phyloP scores from a whole-genome alignment of 2,797 vertebrate genomes.

The Megalops cyprinoides region DNA sequence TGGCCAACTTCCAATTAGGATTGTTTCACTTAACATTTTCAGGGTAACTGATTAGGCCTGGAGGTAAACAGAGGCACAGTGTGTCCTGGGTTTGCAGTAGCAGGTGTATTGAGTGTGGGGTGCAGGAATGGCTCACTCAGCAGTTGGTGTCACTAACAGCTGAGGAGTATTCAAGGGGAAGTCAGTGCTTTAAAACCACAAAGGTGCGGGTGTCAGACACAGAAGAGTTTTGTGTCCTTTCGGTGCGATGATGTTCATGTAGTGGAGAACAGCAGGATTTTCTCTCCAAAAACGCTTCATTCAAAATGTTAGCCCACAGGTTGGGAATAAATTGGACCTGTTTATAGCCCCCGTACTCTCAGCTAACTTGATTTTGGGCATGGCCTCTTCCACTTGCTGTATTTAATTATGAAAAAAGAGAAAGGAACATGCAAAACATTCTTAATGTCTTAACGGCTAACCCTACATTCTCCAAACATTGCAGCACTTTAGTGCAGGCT shows the following conservation, averaged over 20 bases:
- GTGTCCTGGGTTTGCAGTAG: constrained; percentile 21
- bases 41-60: background rate
- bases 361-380: background rate
- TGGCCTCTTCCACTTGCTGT: background rate
- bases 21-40: too few relatives aligned
- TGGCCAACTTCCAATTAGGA: too few relatives aligned
- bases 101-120: constrained; percentile 1
- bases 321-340: background rate
- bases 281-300: background rate
- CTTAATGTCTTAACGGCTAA: too few relatives aligned
- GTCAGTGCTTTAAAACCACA: background rate
- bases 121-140: constrained; percentile 19
- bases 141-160: constrained; percentile 12
- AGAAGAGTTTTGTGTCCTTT: background rate
- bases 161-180: background rate
- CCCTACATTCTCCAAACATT: background rate
- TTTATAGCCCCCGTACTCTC: background rate
- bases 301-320: constrained; percentile 1
- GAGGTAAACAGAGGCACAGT: background rate
- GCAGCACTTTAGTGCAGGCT: background rate
- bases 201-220: background rate
- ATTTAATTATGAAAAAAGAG: background rate
- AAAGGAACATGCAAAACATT: background rate
- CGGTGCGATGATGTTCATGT: background rate
- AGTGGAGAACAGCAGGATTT: background rate